Percentiles rank a stretch among this genome's conserved stretches.
phyloP scores from a whole-genome alignment of 2,113 vertebrate genomes.

The Tonatia bakeri region DNA sequence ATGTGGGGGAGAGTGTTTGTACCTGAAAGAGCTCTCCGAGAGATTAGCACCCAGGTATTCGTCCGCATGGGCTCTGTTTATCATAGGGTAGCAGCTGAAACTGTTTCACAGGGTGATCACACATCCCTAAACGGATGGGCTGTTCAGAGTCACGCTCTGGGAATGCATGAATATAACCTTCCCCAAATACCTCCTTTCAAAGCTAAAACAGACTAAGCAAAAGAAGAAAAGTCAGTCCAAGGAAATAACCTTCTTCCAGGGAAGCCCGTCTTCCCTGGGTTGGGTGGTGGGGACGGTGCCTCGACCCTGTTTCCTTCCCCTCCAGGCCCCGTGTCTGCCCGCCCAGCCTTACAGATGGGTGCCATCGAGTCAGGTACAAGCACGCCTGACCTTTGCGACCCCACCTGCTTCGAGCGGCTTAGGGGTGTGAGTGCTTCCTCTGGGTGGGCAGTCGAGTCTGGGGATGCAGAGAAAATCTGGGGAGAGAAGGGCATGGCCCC shows the following conservation, averaged over 20 bases:
- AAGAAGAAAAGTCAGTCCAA: not conserved
- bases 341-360: rapidly evolving
- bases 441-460: not conserved
- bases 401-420: not conserved
- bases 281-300: not conserved
- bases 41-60: not conserved
- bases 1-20: rapidly evolving
- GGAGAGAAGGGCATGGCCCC: not conserved
- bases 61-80: not conserved
- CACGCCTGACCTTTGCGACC: rapidly evolving
- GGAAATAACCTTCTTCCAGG: not conserved
- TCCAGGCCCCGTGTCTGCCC: rapidly evolving
- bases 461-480: not conserved
- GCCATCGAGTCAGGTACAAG: not conserved
- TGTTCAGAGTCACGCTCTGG: not conserved
- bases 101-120: not conserved
- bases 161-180: not conserved
- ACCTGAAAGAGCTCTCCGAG: not conserved
- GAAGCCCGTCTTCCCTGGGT: not conserved
- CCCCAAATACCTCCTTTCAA: not conserved
- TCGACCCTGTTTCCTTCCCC: rapidly evolving
- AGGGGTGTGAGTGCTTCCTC: not conserved
- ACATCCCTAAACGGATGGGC: too few relatives aligned
- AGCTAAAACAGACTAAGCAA: not conserved
- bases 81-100: too few relatives aligned